Base-by-base conservation (phyloP, 2,797 vertebrate species). In the Poeciliopsis gracilis region DNA sequence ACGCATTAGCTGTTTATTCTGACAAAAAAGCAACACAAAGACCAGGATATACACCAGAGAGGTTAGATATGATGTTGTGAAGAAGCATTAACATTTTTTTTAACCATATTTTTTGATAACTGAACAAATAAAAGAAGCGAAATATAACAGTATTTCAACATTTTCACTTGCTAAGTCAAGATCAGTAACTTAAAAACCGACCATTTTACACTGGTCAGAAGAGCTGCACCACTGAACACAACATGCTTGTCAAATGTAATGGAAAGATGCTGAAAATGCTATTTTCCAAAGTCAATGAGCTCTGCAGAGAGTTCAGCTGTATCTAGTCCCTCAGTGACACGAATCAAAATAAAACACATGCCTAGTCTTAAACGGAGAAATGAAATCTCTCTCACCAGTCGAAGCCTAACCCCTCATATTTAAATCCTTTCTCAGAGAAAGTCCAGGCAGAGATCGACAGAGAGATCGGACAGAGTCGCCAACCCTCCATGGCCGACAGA, bases 361-460 rank as follows among this genome's bases (percentile, higher is more conserved):
- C 20, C 33, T 4, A 11, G 61, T 3, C 23, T 66, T 66, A 66
- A 59, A 20, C 4, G 1, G 9, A 25, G 36, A 67, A 23, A 41
- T 4, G 0, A 67, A 23, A 67, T 41, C 1, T 38, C 16, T 16
- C 7, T 38, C 9, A 23, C 33, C 7, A 20, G 63, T 67, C 46
- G 11, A 36, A 36, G 20, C 5, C 20, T 0, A 55, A 55, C 41
- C 41, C 33, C 1, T 55, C 25, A 12, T 57, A 57, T 57, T 57
- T 12, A 57, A 72, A 55, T 77, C 0, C 2, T 20, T 18, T 45
- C 45, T 15, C 38, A 97, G 96, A 95, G 51, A 96, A 95, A 82
- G 95, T 96, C 28, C 97, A 98, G 0, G 92, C 87, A 0, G 97
- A 98, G 90, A 97, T 97, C 0, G 96, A 97, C 5, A 15, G 23